Evolutionary conservation across 2,888 invertebrate species (phyloP).

Genomic region (Dynastes grantii): DNA sequence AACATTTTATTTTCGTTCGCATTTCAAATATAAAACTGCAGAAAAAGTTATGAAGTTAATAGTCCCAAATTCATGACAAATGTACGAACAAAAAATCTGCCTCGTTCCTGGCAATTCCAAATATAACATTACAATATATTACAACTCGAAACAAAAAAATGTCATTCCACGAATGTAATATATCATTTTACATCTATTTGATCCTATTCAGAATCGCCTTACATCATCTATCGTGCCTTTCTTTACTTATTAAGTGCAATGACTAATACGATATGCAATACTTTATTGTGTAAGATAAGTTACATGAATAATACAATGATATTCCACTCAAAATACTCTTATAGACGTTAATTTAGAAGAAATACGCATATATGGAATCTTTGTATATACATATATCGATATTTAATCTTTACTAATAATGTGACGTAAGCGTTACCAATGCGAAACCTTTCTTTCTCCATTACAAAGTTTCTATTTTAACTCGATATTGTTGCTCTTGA

Average conservation of each 20-base stretch:
- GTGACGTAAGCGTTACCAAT: background rate
- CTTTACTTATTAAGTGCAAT: background rate
- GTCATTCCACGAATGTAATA: no score
- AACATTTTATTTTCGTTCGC: no score
- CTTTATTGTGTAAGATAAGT: background rate
- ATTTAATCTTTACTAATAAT: background rate
- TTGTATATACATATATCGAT: background rate
- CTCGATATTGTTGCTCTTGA: background rate
- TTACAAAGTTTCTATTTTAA: constrained; percentile 1
- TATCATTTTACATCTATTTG: no score
- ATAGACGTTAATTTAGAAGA: background rate
- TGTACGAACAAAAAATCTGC: no score
- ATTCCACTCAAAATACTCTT: background rate
- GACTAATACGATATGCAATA: constrained; percentile 6
- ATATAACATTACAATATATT: no score
- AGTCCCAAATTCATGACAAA: no score
- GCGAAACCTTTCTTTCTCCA: background rate
- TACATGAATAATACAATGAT: background rate
- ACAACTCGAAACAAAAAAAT: no score
- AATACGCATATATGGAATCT: background rate
- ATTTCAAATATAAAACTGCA: no score
- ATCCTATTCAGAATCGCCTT: no score
- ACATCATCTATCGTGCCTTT: no score
- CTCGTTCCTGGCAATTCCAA: no score
- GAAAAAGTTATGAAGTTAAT: no score